Conservation (phyloP, 1,140 invertebrate genomes). For the Drosophila neocordata region DNA sequence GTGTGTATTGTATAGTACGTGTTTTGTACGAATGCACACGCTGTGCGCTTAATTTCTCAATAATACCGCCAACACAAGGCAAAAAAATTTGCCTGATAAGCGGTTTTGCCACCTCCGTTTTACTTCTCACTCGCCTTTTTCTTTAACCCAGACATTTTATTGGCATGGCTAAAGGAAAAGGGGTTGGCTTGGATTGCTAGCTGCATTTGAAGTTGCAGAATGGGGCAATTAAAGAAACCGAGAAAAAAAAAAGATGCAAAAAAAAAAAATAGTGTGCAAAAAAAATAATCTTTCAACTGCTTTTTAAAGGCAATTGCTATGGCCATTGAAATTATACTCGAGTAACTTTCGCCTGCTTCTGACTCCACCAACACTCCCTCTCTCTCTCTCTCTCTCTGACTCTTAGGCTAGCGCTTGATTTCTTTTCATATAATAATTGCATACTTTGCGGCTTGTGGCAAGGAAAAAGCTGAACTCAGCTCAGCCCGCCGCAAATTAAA, state of each 20-base stretch:
- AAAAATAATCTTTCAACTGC: slow-evolving; percentile 58
- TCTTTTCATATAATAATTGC: slow-evolving; percentile 75
- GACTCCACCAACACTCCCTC: not conserved
- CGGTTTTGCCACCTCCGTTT: slow-evolving; percentile 27
- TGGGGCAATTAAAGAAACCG: slow-evolving; percentile 67
- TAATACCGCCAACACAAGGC: slow-evolving; percentile 61
- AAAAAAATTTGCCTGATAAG: slow-evolving; percentile 66
- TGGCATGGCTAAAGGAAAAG: slow-evolving; percentile 48
- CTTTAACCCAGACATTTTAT: slow-evolving; percentile 59
- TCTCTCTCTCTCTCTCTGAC: slow-evolving; percentile 4
- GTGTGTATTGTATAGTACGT: slow-evolving; percentile 32
- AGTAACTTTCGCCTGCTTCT: slow-evolving; percentile 12
- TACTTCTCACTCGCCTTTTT: slow-evolving; percentile 3
- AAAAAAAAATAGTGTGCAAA: slow-evolving; percentile 32
- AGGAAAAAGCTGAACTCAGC: not conserved
- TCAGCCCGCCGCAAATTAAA: slow-evolving; percentile 13
- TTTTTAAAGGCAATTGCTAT: slow-evolving; percentile 69
- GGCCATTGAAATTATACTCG: slow-evolving; percentile 58
- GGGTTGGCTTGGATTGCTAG: slow-evolving; percentile 19
- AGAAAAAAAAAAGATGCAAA: slow-evolving; percentile 18
- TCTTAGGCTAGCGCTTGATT: slow-evolving; percentile 46
- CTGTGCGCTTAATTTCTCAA: slow-evolving; percentile 69
- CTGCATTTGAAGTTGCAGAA: slow-evolving; percentile 63
- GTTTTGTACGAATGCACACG: slow-evolving; percentile 57
- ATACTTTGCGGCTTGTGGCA: slow-evolving; percentile 54